phyloP scores from a whole-genome alignment of 2,113 vertebrate species.

The Otocyon megalotis region DNA sequence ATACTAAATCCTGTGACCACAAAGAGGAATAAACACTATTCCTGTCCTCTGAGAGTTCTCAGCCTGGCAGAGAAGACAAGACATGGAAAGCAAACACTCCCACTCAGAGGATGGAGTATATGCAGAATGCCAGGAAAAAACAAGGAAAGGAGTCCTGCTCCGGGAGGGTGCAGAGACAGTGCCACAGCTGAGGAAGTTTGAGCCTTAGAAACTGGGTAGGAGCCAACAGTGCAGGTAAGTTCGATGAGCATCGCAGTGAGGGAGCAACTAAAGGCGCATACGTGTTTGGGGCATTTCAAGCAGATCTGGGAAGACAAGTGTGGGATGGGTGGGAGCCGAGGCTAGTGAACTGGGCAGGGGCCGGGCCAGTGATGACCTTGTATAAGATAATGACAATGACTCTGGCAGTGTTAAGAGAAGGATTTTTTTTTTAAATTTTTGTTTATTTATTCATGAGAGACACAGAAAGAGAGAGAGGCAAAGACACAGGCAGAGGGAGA shows the following conservation, averaged over 20 bases:
- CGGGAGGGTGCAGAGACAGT: background rate
- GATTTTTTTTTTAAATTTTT: too few relatives aligned
- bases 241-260: background rate
- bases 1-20: background rate
- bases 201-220: background rate
- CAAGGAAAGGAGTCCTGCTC: background rate
- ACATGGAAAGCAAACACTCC: background rate
- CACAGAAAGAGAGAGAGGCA: too few relatives aligned
- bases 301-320: background rate
- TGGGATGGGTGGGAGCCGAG: background rate
- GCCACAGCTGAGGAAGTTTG: background rate
- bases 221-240: background rate
- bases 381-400: background rate
- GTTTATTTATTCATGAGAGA: too few relatives aligned
- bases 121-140: background rate
- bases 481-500: too few relatives aligned
- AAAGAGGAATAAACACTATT: background rate
- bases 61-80: background rate
- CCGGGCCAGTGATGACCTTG: background rate
- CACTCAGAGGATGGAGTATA: background rate
- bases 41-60: background rate
- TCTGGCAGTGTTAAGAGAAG: background rate
- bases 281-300: background rate
- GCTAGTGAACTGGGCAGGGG: background rate
- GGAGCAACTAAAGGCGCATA: background rate